Evolutionary conservation across 2,888 invertebrate species (phyloP), one percentile per base, ranked within the genome.

Genomic region (Prostheceraeus crozeri): DNA sequence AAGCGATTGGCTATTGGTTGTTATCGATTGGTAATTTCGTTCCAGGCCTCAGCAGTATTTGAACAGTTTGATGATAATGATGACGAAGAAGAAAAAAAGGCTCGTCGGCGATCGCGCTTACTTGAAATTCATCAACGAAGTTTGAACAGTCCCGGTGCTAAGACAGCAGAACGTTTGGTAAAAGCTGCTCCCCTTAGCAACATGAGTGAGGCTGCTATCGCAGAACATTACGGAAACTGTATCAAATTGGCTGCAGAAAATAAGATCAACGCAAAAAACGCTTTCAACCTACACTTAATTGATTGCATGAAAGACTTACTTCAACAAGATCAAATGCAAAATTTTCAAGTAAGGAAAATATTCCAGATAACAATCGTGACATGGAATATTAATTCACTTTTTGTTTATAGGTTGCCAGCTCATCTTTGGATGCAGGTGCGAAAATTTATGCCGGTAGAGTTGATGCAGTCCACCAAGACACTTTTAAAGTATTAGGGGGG

Each of bases 251-350:
- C 62, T 14, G 53, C 62, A n/a, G 62, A 64, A 16, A 58, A 58
- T 85, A 89, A 88, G 83, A 85, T 91, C 66, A 89, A 83, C 69
- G 80, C 83, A 52, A 87, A 88, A 71, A 90, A 90, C 80, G 90
- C 88, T 0, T 91, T 90, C 82, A 84, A 83, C 64, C 78, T 89
- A 1, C 84, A 86, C 64, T 80, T 90, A 48, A 89, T 90, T 68
- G 89, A 91, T 72, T 85, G 85, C 60, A 14, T 62, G 53, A 59
- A 31, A 10, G 33, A 59, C 6, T 60, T 57, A 27, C 35, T 59
- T 3, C 31, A 59, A 6, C 59, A 60, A n/a, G 59, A 57, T n/a
- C 40, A 55, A n/a, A n/a, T 21, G 11, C 35, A 27, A 14, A 27
- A 23, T 28, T 59, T 59, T 57, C 59, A 59, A 33, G 59, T 59